Evolutionary conservation across 1,140 invertebrate genomes (phyloP).

Genomic region (Drosophila funebris): DNA sequence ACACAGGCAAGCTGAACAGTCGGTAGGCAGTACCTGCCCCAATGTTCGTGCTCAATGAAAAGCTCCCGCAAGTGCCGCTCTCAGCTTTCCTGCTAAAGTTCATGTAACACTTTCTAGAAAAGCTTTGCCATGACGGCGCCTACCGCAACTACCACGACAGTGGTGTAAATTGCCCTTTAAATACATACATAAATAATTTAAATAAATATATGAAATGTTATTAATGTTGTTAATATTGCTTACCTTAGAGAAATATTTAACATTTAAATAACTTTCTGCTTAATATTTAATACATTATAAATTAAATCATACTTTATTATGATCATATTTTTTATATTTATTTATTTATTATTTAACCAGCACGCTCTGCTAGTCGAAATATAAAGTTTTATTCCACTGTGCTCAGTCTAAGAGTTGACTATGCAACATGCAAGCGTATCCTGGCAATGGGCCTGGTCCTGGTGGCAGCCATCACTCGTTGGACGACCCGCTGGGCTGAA

Average conservation of each 20-base stretch:
- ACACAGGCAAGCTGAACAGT: neutral
- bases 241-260: too few species aligned
- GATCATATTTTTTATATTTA: neutral
- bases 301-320: too few species aligned
- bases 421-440: slow-evolving; percentile 40
- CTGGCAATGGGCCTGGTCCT: neutral
- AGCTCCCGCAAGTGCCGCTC: slow-evolving; percentile 39
- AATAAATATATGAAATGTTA: too few species aligned
- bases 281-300: too few species aligned
- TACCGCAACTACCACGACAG: neutral
- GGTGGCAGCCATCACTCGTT: neutral
- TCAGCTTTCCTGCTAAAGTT: slow-evolving; percentile 41
- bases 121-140: slow-evolving; percentile 37
- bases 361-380: too few species aligned
- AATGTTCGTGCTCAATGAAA: slow-evolving; percentile 68
- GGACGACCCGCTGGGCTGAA: slow-evolving; percentile 46
- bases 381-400: neutral
- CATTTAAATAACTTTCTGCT: too few species aligned
- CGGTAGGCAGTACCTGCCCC: slow-evolving; percentile 31
- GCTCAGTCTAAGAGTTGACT: neutral
- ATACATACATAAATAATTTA: neutral
- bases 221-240: too few species aligned
- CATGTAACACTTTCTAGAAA: slow-evolving; percentile 39
- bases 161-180: neutral
- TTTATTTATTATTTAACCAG: too few species aligned